Evolutionary conservation across 1,140 invertebrate species (phyloP).

Genomic region (Drosophila lacteicornis): DNA sequence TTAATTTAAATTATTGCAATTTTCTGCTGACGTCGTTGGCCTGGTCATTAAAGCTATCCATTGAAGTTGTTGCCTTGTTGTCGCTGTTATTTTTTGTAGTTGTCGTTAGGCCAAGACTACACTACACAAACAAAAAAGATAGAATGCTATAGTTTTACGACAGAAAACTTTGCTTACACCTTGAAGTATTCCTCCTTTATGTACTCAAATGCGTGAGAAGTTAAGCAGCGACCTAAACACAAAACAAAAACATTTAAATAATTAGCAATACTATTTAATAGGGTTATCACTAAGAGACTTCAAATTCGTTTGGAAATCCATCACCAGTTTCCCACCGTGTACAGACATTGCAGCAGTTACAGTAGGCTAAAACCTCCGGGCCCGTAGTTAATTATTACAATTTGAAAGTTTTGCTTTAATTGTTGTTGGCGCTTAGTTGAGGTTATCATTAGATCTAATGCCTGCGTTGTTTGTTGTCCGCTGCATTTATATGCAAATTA

Average conservation of each 20-base stretch:
- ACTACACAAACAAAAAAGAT: background rate
- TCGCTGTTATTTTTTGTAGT: conserved; percentile 14
- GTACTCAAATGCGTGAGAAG: too few species aligned
- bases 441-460: conserved; percentile 33
- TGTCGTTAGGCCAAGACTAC: conserved; percentile 7
- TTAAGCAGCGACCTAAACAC: too few species aligned
- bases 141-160: too few species aligned
- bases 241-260: too few species aligned
- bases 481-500: conserved; percentile 75
- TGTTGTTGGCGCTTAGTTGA: conserved; percentile 51
- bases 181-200: background rate
- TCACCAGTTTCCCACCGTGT: background rate
- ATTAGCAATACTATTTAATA: too few species aligned
- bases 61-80: conserved; percentile 27
- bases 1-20: conserved; percentile 79
- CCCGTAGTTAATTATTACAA: conserved; percentile 44
- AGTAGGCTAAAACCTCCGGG: conserved; percentile 10
- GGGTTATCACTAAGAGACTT: background rate
- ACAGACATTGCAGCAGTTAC: conserved; percentile 20
- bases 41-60: conserved; percentile 50
- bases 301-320: fast-evolving
- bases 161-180: background rate
- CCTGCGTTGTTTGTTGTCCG: conserved; percentile 23
- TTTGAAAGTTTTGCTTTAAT: conserved; percentile 69
- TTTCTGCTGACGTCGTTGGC: conserved; percentile 33